A percentile compares a stretch with the other conserved stretches of the same genome.
These are phyloP conservation scores for Ypsolopha scabrella DNA, from an alignment of 2,888 invertebrate genomes.

Conservation along the genomic window DNA sequence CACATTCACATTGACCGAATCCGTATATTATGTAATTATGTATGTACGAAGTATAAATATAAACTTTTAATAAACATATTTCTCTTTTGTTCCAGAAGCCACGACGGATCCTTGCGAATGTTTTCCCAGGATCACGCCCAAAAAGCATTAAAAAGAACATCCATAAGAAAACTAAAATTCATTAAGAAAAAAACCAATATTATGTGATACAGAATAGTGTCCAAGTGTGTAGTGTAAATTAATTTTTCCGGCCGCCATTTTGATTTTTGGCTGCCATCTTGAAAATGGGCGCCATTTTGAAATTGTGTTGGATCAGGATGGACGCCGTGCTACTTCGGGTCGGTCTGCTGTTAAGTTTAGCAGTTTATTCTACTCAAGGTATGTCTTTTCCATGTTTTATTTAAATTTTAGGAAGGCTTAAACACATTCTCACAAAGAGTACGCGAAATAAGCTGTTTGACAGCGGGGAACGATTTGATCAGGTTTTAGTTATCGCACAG, in stretches of 20 bases:
- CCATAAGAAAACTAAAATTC: not conserved
- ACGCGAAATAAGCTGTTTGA: too few relatives aligned
- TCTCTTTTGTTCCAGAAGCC: slow-evolving; percentile 4
- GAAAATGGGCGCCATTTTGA: slow-evolving; percentile 4
- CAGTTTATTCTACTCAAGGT: slow-evolving; percentile 59
- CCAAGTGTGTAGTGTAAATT: slow-evolving; percentile 31
- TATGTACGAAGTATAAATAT: too few relatives aligned
- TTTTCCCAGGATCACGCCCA: not conserved
- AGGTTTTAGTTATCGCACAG: too few relatives aligned
- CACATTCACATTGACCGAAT: too few relatives aligned
- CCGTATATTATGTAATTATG: too few relatives aligned
- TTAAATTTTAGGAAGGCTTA: not conserved
- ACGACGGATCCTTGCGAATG: not conserved
- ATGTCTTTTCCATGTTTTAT: slow-evolving; percentile 18
- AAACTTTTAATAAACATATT: not conserved
- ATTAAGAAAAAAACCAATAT: slow-evolving; percentile 25
- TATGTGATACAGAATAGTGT: slow-evolving; percentile 49
- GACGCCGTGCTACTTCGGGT: slow-evolving; percentile 32
- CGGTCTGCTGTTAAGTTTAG: slow-evolving; percentile 37
- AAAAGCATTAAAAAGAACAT: slow-evolving; percentile 8
- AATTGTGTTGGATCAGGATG: slow-evolving; percentile 27
- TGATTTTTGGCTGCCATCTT: slow-evolving; percentile 15
- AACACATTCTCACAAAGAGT: too few relatives aligned
- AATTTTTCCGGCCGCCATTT: slow-evolving; percentile 40
- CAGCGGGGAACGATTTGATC: too few relatives aligned